A percentile compares a stretch with the other conserved stretches of the same genome.
These are phyloP conservation scores for Pandemis corylana DNA, from an alignment of 2,888 invertebrate genomes.

Conservation along the genomic window DNA sequence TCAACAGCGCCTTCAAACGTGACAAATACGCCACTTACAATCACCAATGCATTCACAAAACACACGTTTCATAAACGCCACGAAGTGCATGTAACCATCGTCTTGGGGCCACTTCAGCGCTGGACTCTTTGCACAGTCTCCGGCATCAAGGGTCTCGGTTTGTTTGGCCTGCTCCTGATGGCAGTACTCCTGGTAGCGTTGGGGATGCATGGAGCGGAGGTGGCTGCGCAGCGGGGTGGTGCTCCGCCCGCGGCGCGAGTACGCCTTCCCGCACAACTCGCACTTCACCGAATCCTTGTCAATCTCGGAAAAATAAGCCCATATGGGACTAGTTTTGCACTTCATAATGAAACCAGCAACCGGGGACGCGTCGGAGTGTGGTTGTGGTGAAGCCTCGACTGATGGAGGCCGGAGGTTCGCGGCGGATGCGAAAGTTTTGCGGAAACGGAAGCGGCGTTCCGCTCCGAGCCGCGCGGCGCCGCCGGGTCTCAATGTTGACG, in stretches of 20 bases:
- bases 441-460: constrained; percentile 18
- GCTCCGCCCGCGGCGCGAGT: constrained; percentile 4
- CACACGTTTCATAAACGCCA: background rate
- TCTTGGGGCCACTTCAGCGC: background rate
- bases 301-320: constrained; percentile 6
- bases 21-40: background rate
- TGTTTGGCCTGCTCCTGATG: background rate
- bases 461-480: constrained; percentile 4
- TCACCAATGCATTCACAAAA: constrained; percentile 1
- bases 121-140: background rate
- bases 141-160: background rate
- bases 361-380: background rate
- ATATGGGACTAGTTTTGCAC: constrained; percentile 4
- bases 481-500: background rate
- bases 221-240: constrained; percentile 1
- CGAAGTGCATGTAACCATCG: background rate
- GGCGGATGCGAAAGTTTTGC: constrained; percentile 17
- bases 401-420: background rate
- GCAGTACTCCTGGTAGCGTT: background rate
- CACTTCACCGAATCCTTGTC: constrained; percentile 11
- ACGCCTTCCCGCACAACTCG: constrained; percentile 7
- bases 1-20: background rate
- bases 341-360: background rate
- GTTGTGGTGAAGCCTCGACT: background rate
- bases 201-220: background rate